phyloP scores from a whole-genome alignment of 2,888 invertebrate genomes.

The Drosophila mercatorum region DNA sequence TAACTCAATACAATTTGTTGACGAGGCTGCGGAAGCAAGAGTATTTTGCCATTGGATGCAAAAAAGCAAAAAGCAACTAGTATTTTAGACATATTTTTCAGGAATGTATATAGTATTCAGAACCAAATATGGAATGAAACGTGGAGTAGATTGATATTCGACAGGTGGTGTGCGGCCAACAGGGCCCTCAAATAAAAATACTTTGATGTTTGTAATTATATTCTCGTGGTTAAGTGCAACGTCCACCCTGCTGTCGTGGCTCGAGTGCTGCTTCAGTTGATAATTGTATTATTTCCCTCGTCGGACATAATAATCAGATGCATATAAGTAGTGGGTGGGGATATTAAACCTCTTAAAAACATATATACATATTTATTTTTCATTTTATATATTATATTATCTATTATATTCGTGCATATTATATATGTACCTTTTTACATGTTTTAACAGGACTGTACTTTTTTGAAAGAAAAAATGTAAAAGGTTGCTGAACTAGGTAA shows the following conservation, averaged over 20 bases:
- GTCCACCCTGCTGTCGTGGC: no score
- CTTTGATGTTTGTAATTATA: not conserved
- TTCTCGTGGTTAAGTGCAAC: no score
- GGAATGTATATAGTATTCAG: not conserved
- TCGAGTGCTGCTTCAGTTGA: not conserved
- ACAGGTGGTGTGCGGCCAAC: not conserved
- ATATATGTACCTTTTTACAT: not conserved
- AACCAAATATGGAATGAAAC: not conserved
- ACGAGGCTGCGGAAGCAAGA: not conserved
- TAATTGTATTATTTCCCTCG: not conserved
- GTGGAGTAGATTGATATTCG: not conserved
- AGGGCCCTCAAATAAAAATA: not conserved
- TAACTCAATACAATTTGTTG: constrained; percentile 6
- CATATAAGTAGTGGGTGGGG: not conserved
- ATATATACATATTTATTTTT: no score
- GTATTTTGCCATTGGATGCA: not conserved
- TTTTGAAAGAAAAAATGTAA: not conserved
- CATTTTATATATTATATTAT: not conserved
- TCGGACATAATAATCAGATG: not conserved
- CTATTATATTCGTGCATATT: not conserved
- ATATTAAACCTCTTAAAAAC: not conserved
- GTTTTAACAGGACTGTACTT: not conserved
- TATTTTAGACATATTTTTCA: not conserved
- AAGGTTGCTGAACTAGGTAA: not conserved
- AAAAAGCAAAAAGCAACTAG: not conserved